phyloP scores from a whole-genome alignment of 2,113 vertebrate genomes.

The Sclerurus mexicanus region DNA sequence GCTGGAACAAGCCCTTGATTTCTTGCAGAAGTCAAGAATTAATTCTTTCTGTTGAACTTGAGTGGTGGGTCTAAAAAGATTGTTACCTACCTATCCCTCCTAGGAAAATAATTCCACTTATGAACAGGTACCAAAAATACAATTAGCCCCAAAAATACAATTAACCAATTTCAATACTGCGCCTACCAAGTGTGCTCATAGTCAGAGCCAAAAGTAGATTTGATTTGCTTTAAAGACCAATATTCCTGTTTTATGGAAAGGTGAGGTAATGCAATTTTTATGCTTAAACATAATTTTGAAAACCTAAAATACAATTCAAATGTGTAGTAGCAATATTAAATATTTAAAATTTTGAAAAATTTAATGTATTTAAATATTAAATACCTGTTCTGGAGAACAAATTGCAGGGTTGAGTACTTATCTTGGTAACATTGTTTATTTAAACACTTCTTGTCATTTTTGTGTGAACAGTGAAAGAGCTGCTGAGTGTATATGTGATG shows the following conservation, averaged over 20 bases:
- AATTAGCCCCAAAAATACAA: background rate
- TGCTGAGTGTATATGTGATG: background rate
- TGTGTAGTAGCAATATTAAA: background rate
- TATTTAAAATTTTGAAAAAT: conserved; percentile 14
- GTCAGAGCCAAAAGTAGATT: background rate
- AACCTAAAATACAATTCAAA: conserved; percentile 26
- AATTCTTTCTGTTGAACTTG: background rate
- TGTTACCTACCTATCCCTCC: background rate
- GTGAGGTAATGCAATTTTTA: conserved; percentile 17
- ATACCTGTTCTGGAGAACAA: background rate
- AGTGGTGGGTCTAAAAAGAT: background rate
- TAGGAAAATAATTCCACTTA: background rate
- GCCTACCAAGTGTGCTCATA: background rate
- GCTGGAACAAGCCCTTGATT: background rate
- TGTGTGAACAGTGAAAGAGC: background rate
- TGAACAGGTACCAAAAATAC: background rate
- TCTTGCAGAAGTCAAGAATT: background rate
- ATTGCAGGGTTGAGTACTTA: background rate
- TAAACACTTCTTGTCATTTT: background rate
- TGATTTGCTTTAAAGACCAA: background rate
- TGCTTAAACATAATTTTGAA: conserved; percentile 32
- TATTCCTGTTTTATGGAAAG: background rate
- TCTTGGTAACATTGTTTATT: background rate
- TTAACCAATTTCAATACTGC: background rate
- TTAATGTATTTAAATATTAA: conserved; percentile 34